Base-by-base conservation (phyloP, 2,888 invertebrate genomes). In the Opisthograptis luteolata region DNA sequence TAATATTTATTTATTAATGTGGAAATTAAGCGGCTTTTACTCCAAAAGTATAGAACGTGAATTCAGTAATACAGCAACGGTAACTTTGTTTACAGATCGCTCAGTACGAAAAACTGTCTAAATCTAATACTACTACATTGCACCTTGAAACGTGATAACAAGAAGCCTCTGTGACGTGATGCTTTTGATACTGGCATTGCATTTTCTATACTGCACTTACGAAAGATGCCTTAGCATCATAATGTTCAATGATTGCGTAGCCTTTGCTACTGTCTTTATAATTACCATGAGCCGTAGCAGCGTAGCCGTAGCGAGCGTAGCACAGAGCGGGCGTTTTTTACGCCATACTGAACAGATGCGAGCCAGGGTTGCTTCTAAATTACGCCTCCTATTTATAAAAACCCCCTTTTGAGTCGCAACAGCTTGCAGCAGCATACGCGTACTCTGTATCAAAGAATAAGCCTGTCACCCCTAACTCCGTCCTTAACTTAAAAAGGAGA, bases 271-370 rank as follows among this genome's bases (percentile, higher is more conserved):
- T 44, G 50, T 12, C 8, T 27, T 2, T 28, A 10, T 31, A 19
- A 40, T 25, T 32, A 28, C 65, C 55, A 39, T 49, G 34, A 49
- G 9, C 9, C 31, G 40, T 35, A 25, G 30, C 41, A 32, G 32
- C 45, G 24, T 19, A 10, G 22, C 19, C 28, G 32, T 43, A 43
- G 42, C 58, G 44, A 54, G 55, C 40, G 55, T 28, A 39, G 52
- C 62, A 62, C 60, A 60, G 65, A 60, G 60, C 62, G 60, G 55
- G 39, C 50, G 54, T 70, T 76, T 81, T 81, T 81, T 76, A 75
- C 73, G 76, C 73, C 65, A 64, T 70, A 56, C 68, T 61, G 70
- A 76, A 62, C 80, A 76, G 72, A 75, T 75, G 78, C 64, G 68
- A 60, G 49, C 31, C 55, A 70, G 66, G 69, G 67, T 24, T 68